Evolutionary conservation across 2,113 vertebrate species (phyloP).

Genomic region (Stegastes partitus): DNA sequence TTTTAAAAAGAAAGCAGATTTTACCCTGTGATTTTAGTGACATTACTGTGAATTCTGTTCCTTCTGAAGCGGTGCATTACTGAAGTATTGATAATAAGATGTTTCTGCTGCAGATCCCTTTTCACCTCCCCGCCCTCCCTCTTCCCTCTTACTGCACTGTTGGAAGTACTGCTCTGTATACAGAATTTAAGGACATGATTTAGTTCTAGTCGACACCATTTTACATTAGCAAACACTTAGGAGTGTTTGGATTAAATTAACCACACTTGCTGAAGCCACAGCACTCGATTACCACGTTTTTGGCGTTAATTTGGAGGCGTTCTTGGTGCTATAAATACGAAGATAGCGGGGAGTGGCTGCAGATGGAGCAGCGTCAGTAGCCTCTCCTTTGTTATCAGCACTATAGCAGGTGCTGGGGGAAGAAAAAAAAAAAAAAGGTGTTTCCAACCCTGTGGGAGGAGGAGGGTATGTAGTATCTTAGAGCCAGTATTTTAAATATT

Average conservation of each 20-base stretch:
- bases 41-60: constrained; percentile 74
- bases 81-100: constrained; percentile 47
- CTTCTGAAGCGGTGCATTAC: constrained; percentile 58
- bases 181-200: constrained; percentile 33
- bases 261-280: constrained; percentile 22
- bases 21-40: constrained; percentile 75
- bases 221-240: constrained; percentile 26
- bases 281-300: constrained; percentile 14
- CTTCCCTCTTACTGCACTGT: constrained; percentile 54
- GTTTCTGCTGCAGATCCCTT: constrained; percentile 61
- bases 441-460: constrained; percentile 45
- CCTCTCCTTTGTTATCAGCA: constrained; percentile 69
- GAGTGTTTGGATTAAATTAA: constrained; percentile 31
- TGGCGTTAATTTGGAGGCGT: constrained; percentile 52
- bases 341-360: constrained; percentile 60
- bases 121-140: constrained; percentile 9
- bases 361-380: constrained; percentile 13
- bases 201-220: constrained; percentile 48
- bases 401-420: constrained; percentile 69
- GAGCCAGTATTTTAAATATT: constrained; percentile 74
- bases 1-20: constrained; percentile 22
- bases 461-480: constrained; percentile 33
- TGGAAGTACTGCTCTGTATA: constrained; percentile 42
- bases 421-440: constrained; percentile 21
- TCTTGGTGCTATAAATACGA: constrained; percentile 75